Evolutionary conservation across 2,113 vertebrate genomes (phyloP), one percentile per base, ranked within the genome.

Genomic region (Lynx canadensis): DNA sequence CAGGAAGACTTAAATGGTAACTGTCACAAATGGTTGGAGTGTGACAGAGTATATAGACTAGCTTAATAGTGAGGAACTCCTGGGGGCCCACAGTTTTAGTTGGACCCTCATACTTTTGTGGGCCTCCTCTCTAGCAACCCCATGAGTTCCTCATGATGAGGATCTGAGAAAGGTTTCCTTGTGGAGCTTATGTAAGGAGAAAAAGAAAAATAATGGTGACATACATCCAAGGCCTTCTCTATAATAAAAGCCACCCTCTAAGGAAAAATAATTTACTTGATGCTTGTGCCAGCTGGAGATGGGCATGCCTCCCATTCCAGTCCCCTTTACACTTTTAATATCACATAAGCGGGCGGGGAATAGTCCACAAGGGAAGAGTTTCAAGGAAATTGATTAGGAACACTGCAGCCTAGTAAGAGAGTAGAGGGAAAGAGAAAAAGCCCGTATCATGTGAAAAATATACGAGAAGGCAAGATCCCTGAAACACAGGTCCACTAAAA

Each of bases 261-360:
- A 21, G 45, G 19, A 36, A 65, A 84, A 80, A 86, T 38, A 73
- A 69, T 55, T 85, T 87, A n/a, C 6, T 25, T 69, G 7, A 68
- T 4, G 0, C 5, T 57, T 50, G 45, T 65, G 27, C 4, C 12
- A 16, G 5, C n/a, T 69, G 8, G 14, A n/a, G 9, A 66, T 50
- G 15, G 4, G 1, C 13, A 31, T 29, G 2, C 16, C 7, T 55
- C n/a, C n/a, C 6, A 33, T 4, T 80, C 0, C 9, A n/a, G 25
- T 8, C 10, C 21, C 15, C 1, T 74, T 36, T 41, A 41, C 29
- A 27, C 3, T 50, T 89, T 16, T n/a, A 66, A 52, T 57, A 69
- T n/a, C 21, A 74, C 21, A 52, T 57, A 93, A 84, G 18, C 8
- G 5, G 23, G 4, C 33, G 52, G 9, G 9, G 3, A 80, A 85